Percentiles rank a stretch among this genome's conserved stretches.
Evolutionary conservation across 2,113 vertebrate species (phyloP).

Genomic region (Oenanthe oenanthe): DNA sequence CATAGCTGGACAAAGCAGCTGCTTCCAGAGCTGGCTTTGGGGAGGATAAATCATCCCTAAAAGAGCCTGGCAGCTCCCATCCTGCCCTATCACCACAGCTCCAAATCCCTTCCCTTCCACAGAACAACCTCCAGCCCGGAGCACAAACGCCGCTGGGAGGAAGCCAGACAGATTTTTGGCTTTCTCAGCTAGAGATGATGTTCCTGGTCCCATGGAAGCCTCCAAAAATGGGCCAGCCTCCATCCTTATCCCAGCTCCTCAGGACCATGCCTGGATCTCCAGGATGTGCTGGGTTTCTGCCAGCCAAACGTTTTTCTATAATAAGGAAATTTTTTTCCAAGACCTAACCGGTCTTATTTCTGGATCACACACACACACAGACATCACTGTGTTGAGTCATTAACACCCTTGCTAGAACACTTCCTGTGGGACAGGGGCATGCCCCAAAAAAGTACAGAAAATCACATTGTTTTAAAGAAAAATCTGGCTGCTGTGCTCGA

Average conservation of each 20-base stretch:
- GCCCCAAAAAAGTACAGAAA: not conserved
- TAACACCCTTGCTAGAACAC: not conserved
- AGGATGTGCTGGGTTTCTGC: not conserved
- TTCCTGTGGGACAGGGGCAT: not conserved
- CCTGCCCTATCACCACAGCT: accelerated
- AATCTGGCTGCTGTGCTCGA: not conserved
- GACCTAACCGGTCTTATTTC: not conserved
- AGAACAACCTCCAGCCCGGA: not conserved
- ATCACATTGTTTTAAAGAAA: not conserved
- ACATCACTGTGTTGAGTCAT: not conserved
- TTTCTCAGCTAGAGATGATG: not conserved
- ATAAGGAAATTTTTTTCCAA: not conserved
- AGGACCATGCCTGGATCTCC: not conserved
- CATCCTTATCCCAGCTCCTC: not conserved
- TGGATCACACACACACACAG: not conserved
- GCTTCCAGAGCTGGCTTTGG: not conserved
- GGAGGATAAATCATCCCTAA: not conserved
- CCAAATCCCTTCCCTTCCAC: not conserved
- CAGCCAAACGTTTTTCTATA: not conserved
- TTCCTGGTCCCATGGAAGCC: not conserved
- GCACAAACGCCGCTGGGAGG: not conserved
- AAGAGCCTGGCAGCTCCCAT: not conserved
- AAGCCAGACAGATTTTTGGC: not conserved
- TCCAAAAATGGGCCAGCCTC: not conserved
- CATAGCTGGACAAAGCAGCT: not conserved